Base-by-base conservation (phyloP, 2,888 invertebrate species). In the Cordilura impudica region DNA sequence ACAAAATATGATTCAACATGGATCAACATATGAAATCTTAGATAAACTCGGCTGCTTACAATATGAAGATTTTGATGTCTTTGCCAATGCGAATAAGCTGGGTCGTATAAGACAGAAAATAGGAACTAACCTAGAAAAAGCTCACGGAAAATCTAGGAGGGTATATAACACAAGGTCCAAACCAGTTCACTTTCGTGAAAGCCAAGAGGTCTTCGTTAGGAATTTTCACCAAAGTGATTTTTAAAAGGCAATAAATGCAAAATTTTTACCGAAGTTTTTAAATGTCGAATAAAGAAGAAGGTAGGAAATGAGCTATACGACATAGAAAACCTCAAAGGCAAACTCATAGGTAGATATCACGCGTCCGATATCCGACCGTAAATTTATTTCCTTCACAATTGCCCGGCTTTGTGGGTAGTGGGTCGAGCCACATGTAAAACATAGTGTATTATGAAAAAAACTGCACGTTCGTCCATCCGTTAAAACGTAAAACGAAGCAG, bases 381-480 rank as follows among this genome's bases (percentile, higher is more conserved):
- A 61, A 4, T 26, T 2, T 12, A 1, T 60, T n/a, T 14, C 4
- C 10, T 23, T 2, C 2, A 26, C 5, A 4, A n/a, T 61, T 61
- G 61, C 61, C 61, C 61, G 61, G 61, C 47, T 56, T 26, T 26
- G 26, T 26, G 26, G 26, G 26, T 47, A 45, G 29, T 61, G 61
- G 47, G 61, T 61, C 61, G 61, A 29, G 61, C 61, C 61, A 12
- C 47, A n/a, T n/a, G n/a, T n/a, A n/a, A n/a, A n/a, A n/a, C n/a
- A n/a, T n/a, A n/a, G n/a, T n/a, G n/a, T n/a, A n/a, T n/a, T n/a
- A n/a, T n/a, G n/a, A n/a, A n/a, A n/a, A n/a, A n/a, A n/a, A n/a
- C n/a, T n/a, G n/a, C n/a, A n/a, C n/a, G n/a, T n/a, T n/a, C n/a
- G n/a, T n/a, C n/a, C n/a, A n/a, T n/a, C n/a, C n/a, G n/a, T n/a